Base-by-base conservation (phyloP, 2,888 invertebrate species). In the Mamestra brassicae region DNA sequence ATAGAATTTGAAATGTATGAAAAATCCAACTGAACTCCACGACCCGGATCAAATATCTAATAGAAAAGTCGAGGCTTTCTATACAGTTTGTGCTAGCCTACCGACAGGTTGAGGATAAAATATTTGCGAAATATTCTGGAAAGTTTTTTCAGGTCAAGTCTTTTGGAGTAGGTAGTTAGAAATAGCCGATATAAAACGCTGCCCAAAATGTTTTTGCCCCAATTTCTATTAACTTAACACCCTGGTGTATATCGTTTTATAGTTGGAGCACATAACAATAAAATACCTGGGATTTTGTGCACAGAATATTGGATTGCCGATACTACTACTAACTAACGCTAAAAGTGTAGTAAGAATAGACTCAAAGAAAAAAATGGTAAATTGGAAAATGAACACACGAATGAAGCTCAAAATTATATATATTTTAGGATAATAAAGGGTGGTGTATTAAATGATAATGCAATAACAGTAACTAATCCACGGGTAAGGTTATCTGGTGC, bases 1-100 rank as follows among this genome's bases (percentile, higher is more conserved):
- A 69, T 81, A 47, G 55, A 67, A 70, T 83, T 83, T 70, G 36
- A 70, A 74, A 69, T 69, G 55, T 66, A 83, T 63, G 65, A 83
- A 79, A 80, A 79, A 67, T 70, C 50, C 58, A 63, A 47, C 26
- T 57, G 38, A 61, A 71, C 52, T 71, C 66, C 13, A 3, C 58
- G 65, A 72, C 66, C 66, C 45, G 54, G 71, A 70, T 84, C 76
- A 76, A 76, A 63, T 63, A 72, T 66, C 60, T 72, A 67, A 80
- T 57, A 70, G 62, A 76, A 76, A 71, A 83, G 10, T 69, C 55
- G 61, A 80, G 11, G 52, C 42, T 58, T 65, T 63, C 47, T 54
- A 47, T 71, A 65, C 34, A 66, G 52, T 66, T 61, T 57, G 45
- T 67, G 54, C 54, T 57, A 71, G 60, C 54, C 34, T 61, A 70